Evolutionary conservation across 2,113 vertebrate species (phyloP).

Genomic region (Colius striatus): DNA sequence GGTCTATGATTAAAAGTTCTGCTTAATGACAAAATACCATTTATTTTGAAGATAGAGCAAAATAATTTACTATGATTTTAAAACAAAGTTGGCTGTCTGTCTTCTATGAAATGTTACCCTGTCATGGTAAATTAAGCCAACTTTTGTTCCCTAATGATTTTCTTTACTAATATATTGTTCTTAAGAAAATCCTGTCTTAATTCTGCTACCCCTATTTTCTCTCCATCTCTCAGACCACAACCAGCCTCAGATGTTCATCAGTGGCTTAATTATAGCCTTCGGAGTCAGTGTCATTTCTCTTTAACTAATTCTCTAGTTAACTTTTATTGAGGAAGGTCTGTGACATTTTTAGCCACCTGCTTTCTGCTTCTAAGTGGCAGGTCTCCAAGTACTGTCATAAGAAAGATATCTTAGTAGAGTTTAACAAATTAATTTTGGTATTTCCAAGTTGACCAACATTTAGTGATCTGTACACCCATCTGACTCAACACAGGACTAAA

Average conservation of each 20-base stretch:
- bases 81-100: neutral
- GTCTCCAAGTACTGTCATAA: neutral
- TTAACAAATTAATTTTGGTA: neutral
- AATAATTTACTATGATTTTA: neutral
- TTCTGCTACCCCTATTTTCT: neutral
- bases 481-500: neutral
- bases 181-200: neutral
- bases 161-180: neutral
- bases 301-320: neutral
- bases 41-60: neutral
- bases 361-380: neutral
- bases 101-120: neutral
- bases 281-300: neutral
- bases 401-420: neutral
- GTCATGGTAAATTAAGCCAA: neutral
- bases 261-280: neutral
- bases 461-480: neutral
- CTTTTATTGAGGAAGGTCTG: neutral
- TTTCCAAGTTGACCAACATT: neutral
- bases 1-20: neutral
- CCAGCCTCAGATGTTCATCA: neutral
- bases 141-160: neutral
- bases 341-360: neutral
- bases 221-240: neutral
- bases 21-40: neutral